These are phyloP conservation scores for Melanotaenia trifasciata DNA, from an alignment of 2,797 vertebrate species.

Conservation along the genomic window DNA sequence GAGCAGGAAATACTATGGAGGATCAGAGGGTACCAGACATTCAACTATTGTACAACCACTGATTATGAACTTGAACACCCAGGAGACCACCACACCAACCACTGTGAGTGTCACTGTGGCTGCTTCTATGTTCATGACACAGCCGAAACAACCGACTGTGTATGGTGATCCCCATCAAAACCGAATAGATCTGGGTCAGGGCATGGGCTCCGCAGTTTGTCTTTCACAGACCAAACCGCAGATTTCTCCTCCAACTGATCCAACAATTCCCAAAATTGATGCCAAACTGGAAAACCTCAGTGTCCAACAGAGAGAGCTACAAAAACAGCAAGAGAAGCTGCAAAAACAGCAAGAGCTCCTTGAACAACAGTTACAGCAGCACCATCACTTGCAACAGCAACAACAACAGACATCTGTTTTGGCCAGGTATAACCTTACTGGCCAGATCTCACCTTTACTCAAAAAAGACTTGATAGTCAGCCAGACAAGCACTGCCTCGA, in stretches of 20 bases:
- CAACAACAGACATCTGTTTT: constrained; percentile 85
- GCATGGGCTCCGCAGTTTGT: constrained; percentile 90
- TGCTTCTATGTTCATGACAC: constrained; percentile 94
- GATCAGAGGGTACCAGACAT: constrained; percentile 89
- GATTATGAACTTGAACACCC: constrained; percentile 96
- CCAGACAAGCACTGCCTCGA: constrained; percentile 84
- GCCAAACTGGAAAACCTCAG: constrained; percentile 88
- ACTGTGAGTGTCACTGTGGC: constrained; percentile 94
- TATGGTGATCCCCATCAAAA: constrained; percentile 97
- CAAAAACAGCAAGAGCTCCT: constrained; percentile 83
- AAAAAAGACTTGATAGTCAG: constrained; percentile 92
- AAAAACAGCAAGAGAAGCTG: constrained; percentile 80
- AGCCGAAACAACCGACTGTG: constrained; percentile 90
- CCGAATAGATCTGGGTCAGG: constrained; percentile 92
- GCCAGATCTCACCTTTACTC: constrained; percentile 83
- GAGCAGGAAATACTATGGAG: constrained; percentile 91
- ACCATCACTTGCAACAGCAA: constrained; percentile 82
- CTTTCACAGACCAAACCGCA: constrained; percentile 90
- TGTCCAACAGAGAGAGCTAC: constrained; percentile 83
- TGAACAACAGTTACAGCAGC: constrained; percentile 85
- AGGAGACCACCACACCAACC: constrained; percentile 90
- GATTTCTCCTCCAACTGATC: constrained; percentile 82
- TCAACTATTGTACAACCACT: constrained; percentile 93
- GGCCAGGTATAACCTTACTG: constrained; percentile 86
- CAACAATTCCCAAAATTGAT: constrained; percentile 84